phyloP scores from a whole-genome alignment of 2,113 vertebrate species.

The Colaptes auratus region DNA sequence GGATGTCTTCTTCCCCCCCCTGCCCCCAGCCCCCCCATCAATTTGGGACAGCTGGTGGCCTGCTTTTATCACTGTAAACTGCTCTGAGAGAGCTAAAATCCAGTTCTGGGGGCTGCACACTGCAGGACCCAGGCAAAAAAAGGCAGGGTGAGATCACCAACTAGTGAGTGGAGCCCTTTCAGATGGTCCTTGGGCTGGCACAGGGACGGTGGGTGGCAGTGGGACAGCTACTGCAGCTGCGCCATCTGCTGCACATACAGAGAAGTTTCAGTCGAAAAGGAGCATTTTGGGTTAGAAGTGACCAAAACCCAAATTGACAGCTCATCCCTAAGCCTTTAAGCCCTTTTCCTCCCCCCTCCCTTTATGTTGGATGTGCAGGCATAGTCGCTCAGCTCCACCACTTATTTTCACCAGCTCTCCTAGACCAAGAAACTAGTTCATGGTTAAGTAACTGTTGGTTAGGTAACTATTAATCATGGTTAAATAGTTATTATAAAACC shows the following conservation, averaged over 20 bases:
- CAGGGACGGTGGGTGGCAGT: neutral
- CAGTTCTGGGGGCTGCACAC: rapidly evolving
- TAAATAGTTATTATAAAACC: neutral
- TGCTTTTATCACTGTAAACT: rapidly evolving
- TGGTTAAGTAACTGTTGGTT: neutral
- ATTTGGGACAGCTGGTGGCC: neutral
- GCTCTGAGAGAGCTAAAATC: neutral
- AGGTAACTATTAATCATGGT: neutral
- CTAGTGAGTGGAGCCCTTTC: neutral
- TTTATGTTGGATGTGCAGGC: rapidly evolving
- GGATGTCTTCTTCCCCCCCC: rapidly evolving
- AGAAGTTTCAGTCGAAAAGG: neutral
- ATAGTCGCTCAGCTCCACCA: rapidly evolving
- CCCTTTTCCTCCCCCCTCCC: neutral
- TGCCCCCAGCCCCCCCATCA: no score
- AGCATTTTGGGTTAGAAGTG: neutral
- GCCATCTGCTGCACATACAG: conserved; percentile 56
- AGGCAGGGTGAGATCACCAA: neutral
- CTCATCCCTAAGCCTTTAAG: neutral
- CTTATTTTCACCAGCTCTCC: neutral
- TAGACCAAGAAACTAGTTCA: neutral
- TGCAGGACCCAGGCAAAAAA: no score
- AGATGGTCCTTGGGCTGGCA: rapidly evolving
- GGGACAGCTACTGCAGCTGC: conserved; percentile 33
- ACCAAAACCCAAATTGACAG: neutral